Percentiles rank a stretch among this genome's conserved stretches.
These are phyloP conservation scores for Dichetophora obliterata DNA, from an alignment of 2,888 invertebrate genomes.

Conservation along the genomic window DNA sequence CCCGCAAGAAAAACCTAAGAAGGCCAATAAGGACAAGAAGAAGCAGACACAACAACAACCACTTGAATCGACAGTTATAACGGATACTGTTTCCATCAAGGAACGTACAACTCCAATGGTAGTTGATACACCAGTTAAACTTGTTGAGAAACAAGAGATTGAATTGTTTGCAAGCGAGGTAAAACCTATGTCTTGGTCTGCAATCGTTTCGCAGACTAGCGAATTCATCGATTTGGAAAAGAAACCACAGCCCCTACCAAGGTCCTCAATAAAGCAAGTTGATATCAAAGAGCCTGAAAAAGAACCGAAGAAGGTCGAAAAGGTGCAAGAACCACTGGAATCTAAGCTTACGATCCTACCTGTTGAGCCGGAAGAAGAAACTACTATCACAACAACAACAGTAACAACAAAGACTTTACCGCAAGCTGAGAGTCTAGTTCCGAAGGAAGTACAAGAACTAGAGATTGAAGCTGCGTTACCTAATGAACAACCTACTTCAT, in stretches of 20 bases:
- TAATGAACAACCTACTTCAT: neutral
- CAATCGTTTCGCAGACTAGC: neutral
- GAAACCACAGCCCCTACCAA: neutral
- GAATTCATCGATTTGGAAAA: neutral
- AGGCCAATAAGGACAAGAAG: neutral
- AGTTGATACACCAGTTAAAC: neutral
- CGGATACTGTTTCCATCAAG: neutral
- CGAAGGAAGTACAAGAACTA: neutral
- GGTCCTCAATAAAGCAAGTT: neutral
- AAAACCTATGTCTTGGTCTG: neutral
- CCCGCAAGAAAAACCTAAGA: neutral
- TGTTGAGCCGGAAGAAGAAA: neutral
- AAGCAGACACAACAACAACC: neutral
- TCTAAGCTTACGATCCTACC: neutral
- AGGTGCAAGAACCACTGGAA: neutral
- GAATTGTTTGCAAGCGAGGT: neutral
- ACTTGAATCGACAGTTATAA: no score
- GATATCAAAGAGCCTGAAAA: neutral
- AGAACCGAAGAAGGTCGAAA: neutral
- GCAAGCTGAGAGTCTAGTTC: neutral
- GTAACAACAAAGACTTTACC: no score
- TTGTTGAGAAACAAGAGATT: no score
- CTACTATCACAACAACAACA: neutral
- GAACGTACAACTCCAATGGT: neutral
- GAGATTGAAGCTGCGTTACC: neutral